These are phyloP conservation scores for Odontophorus gujanensis DNA, from an alignment of 2,113 vertebrate genomes.

Conservation along the genomic window DNA sequence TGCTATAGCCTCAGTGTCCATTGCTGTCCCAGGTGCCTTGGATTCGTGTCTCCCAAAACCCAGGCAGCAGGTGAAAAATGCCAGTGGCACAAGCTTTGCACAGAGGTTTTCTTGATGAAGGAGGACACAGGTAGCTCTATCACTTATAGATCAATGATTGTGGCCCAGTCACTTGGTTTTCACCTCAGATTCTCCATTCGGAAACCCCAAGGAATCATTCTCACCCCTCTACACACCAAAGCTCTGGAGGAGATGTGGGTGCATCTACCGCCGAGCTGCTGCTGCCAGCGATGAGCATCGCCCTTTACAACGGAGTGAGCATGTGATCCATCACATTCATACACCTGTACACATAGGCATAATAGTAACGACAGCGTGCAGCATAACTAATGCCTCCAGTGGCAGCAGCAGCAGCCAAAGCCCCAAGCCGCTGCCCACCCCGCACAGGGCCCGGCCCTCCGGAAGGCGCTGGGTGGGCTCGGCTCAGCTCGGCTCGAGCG, in stretches of 20 bases:
- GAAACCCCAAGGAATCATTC: background rate
- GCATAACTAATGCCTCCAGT: too few relatives aligned
- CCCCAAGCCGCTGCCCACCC: too few relatives aligned
- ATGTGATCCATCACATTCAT: too few relatives aligned
- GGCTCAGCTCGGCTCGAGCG: background rate
- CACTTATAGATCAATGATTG: rapidly evolving
- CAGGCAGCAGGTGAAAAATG: background rate
- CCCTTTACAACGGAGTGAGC: too few relatives aligned
- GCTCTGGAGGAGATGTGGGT: rapidly evolving
- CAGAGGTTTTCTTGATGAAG: background rate
- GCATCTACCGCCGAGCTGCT: background rate
- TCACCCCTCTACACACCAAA: rapidly evolving
- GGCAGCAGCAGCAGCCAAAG: too few relatives aligned
- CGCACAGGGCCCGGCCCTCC: too few relatives aligned
- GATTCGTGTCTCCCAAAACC: rapidly evolving
- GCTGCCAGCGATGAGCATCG: background rate
- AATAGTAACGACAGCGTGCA: too few relatives aligned
- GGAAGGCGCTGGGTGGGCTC: too few relatives aligned
- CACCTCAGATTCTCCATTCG: rapidly evolving
- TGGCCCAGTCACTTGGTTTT: background rate
- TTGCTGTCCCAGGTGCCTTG: background rate
- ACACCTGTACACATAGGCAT: too few relatives aligned
- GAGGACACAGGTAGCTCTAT: rapidly evolving
- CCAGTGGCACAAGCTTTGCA: rapidly evolving
- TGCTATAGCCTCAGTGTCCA: background rate